A percentile compares a stretch with the other conserved stretches of the same genome.
These are phyloP conservation scores for Falco concolor DNA, from an alignment of 2,797 vertebrate genomes.

Conservation along the genomic window DNA sequence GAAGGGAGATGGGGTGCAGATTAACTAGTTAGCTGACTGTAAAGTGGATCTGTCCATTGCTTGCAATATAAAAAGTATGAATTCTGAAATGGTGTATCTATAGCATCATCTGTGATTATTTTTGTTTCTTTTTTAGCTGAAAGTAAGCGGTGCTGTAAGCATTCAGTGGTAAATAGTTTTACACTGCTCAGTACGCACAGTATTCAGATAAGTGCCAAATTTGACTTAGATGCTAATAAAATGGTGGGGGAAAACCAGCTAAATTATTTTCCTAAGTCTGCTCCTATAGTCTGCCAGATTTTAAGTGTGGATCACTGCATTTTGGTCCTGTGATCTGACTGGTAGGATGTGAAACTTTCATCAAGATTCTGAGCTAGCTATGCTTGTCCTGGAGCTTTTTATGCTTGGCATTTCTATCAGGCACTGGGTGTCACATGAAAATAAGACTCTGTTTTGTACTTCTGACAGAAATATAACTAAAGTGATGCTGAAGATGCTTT, in stretches of 20 bases:
- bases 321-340: not conserved
- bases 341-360: not conserved
- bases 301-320: not conserved
- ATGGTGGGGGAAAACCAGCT: not conserved
- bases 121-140: not conserved
- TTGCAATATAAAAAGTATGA: not conserved
- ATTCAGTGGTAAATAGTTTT: not conserved
- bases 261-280: not conserved
- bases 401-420: not conserved
- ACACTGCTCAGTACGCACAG: not conserved
- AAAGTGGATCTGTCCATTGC: not conserved
- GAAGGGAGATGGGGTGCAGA: not conserved
- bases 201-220: not conserved
- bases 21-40: not conserved
- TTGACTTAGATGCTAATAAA: not conserved
- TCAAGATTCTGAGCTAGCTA: not conserved
- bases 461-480: not conserved
- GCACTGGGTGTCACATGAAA: not conserved
- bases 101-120: not conserved
- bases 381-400: not conserved
- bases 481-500: not conserved
- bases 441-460: not conserved
- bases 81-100: not conserved
- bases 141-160: not conserved
- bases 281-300: not conserved